These are phyloP conservation scores for Holcopasites calliopsidis DNA, from an alignment of 1,140 invertebrate species.

Conservation along the genomic window DNA sequence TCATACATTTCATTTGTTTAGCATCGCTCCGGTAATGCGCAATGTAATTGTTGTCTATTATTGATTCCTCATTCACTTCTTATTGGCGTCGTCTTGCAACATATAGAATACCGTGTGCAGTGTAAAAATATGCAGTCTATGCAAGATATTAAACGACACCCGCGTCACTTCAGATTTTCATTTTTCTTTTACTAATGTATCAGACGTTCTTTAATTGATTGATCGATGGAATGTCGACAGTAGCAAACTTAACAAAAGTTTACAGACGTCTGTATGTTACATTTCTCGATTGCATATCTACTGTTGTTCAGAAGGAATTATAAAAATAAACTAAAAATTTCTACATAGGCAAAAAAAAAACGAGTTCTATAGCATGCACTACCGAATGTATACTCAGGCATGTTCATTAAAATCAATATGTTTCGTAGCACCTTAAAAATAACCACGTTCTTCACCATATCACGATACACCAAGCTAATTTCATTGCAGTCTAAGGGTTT, in stretches of 20 bases:
- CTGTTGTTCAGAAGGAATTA: constrained; percentile 1
- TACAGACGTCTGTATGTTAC: neutral
- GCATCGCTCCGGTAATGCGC: too few species aligned
- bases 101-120: too few species aligned
- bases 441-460: constrained; percentile 20
- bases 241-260: constrained; percentile 3
- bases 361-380: constrained; percentile 53
- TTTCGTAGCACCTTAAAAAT: constrained; percentile 21
- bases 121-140: neutral
- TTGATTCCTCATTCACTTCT: constrained; percentile 6
- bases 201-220: neutral
- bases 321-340: neutral
- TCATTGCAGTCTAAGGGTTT: constrained; percentile 38
- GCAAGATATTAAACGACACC: neutral
- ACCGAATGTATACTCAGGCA: constrained; percentile 28
- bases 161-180: constrained; percentile 51
- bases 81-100: too few species aligned
- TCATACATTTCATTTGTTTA: too few species aligned
- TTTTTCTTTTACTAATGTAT: neutral
- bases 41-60: neutral
- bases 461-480: constrained; percentile 44
- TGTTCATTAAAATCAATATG: constrained; percentile 19
- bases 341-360: constrained; percentile 13
- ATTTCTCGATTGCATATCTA: constrained; percentile 13
- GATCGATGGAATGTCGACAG: constrained; percentile 23